phyloP scores from a whole-genome alignment of 2,113 vertebrate species.

The Perca schrenkii region DNA sequence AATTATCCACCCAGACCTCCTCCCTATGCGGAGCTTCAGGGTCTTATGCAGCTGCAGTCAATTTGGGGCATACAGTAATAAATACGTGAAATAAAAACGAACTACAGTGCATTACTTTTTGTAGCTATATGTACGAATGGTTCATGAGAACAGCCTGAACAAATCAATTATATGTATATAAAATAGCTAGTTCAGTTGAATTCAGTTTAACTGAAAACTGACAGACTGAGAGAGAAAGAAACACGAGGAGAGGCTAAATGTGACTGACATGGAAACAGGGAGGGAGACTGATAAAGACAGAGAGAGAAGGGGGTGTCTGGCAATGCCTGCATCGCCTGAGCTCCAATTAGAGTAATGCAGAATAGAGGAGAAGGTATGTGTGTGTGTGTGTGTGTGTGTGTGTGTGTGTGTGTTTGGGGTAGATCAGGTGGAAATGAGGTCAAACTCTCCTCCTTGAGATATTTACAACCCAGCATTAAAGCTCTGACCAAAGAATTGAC shows the following conservation, averaged over 20 bases:
- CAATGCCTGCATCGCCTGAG: conserved; percentile 45
- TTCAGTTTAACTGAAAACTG: conserved; percentile 22
- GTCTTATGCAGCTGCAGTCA: too few relatives aligned
- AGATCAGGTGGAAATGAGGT: conserved; percentile 73
- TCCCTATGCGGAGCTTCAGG: too few relatives aligned
- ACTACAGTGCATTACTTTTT: too few relatives aligned
- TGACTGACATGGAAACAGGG: conserved; percentile 38
- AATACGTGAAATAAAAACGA: too few relatives aligned
- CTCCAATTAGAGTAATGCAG: conserved; percentile 76
- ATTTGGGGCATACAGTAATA: too few relatives aligned
- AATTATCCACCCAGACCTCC: too few relatives aligned
- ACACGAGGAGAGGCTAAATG: conserved; percentile 35
- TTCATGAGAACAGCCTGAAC: neutral
- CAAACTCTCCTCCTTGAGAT: conserved; percentile 67
- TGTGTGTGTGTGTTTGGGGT: conserved; percentile 32
- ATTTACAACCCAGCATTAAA: conserved; percentile 73
- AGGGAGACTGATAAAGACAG: conserved; percentile 34
- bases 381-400: neutral
- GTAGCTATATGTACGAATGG: too few relatives aligned
- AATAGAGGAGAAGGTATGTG: conserved; percentile 38
- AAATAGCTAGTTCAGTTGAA: neutral
- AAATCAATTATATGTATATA: neutral
- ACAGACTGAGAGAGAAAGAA: conserved; percentile 19
- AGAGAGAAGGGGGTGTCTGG: conserved; percentile 38
- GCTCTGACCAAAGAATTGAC: conserved; percentile 44